These are phyloP conservation scores for Clupea harengus DNA, from an alignment of 2,113 vertebrate genomes.

Conservation along the genomic window DNA sequence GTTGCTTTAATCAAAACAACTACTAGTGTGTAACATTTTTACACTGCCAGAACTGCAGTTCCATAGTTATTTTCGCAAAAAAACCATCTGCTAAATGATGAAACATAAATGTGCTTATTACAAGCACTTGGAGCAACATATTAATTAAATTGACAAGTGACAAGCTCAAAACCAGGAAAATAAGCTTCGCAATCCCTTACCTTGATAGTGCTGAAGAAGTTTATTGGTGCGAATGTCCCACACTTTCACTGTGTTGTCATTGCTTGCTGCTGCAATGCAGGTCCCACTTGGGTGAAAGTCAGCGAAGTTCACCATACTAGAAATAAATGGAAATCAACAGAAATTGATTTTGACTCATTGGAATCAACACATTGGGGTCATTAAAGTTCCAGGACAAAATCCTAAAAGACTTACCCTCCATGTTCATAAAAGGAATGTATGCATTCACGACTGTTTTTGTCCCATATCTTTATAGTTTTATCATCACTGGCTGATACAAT, in stretches of 20 bases:
- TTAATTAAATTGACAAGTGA: background rate
- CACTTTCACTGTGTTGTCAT: constrained; percentile 90
- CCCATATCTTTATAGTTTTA: constrained; percentile 94
- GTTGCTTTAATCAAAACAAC: no score
- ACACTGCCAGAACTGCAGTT: no score
- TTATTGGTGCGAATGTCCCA: constrained; percentile 93
- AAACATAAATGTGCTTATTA: background rate
- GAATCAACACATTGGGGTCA: background rate
- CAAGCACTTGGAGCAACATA: background rate
- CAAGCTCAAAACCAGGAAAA: background rate
- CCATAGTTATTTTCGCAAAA: no score
- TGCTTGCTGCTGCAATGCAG: constrained; percentile 83
- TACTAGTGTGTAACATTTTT: no score
- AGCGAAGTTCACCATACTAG: constrained; percentile 84
- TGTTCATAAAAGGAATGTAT: constrained; percentile 93
- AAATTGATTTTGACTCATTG: background rate
- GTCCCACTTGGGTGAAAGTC: constrained; percentile 94
- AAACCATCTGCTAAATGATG: no score
- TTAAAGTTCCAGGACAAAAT: background rate
- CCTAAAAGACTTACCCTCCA: constrained; percentile 77
- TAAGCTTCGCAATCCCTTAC: constrained; percentile 61
- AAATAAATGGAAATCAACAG: constrained; percentile 10
- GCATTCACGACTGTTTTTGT: constrained; percentile 90
- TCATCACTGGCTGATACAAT: constrained; percentile 94
- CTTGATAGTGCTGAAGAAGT: constrained; percentile 91